Evolutionary conservation across 1,140 invertebrate species (phyloP), one percentile per base, ranked within the genome.

Genomic region (Oreohelix idahoensis): DNA sequence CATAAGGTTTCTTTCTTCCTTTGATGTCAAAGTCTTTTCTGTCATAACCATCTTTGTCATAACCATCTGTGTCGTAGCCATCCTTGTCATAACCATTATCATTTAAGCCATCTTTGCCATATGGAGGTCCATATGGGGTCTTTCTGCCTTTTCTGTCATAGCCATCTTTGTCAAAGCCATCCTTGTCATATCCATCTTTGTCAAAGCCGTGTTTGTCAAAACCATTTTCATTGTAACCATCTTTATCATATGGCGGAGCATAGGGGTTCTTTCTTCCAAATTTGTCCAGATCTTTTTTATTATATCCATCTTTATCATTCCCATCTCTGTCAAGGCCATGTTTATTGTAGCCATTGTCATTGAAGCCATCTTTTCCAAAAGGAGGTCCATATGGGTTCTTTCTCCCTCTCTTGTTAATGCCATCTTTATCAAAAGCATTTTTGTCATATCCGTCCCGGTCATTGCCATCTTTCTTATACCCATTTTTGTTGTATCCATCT

Each of bases 351-450:
- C 63, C 63, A 32, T 66, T 29, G 1, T 66, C 63, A 35, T 66
- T 66, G 17, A 74, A 53, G 1, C 53, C 73, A 42, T 75, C 74
- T 53, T 69, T 77, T 23, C 66, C 38, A 74, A 74, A 74, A 13
- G 42, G 38, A 49, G 71, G 71, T 39, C 45, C 45, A 32, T 49
- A 74, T 49, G 42, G 71, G 11, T n/a, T 10, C 38, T 51, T 83
- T 53, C 13, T 51, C 17, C 29, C 73, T 49, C 20, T 83, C 36
- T 53, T 75, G 35, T 15, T 63, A 23, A 13, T 39, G 17, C 38
- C 71, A 1, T 42, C 23, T 20, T 74, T 74, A 8, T 42, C 71
- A 35, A 42, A 74, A 8, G 42, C 38, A 49, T 39, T 42, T 20
- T 74, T 74, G 38, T 74, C 71, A 42, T 74, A 42, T 2, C 71